Conservation (phyloP, 2,797 vertebrate species). For the Enoplosus armatus region DNA sequence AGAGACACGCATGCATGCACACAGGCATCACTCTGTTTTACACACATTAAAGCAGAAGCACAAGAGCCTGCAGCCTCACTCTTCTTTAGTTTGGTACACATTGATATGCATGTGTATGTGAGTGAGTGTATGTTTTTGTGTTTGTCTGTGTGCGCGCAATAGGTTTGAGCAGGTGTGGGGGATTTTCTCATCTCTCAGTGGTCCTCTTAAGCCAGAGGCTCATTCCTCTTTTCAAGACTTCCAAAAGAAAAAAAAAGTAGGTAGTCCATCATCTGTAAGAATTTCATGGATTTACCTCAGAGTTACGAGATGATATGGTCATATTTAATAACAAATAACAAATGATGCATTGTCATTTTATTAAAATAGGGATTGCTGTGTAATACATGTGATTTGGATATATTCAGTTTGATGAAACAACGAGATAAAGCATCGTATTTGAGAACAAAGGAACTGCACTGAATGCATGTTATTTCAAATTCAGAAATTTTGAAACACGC, state of each 20-base stretch:
- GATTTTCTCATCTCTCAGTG: slow-evolving; percentile 61
- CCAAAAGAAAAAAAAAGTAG: not conserved
- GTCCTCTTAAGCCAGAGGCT: slow-evolving; percentile 49
- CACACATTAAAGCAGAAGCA: slow-evolving; percentile 68
- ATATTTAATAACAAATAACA: not conserved
- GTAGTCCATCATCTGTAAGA: slow-evolving; percentile 38
- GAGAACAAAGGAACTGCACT: not conserved
- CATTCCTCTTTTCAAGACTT: slow-evolving; percentile 33
- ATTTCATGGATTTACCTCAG: slow-evolving; percentile 31
- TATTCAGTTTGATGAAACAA: not conserved
- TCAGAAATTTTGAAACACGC: not conserved
- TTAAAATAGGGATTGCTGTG: not conserved
- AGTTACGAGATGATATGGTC: slow-evolving; percentile 13
- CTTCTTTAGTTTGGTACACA: slow-evolving; percentile 38
- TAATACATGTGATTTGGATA: not conserved
- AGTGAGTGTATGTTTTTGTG: slow-evolving; percentile 1
- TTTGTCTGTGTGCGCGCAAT: not conserved
- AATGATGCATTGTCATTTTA: not conserved
- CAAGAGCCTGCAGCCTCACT: slow-evolving; percentile 49
- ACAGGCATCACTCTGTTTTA: slow-evolving; percentile 39
- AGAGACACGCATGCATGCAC: slow-evolving; percentile 19
- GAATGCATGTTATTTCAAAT: not conserved
- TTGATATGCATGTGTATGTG: slow-evolving; percentile 17
- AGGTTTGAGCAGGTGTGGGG: slow-evolving; percentile 58
- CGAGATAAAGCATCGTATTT: not conserved